phyloP scores from a whole-genome alignment of 2,888 invertebrate genomes.

The Clistopyga incitator region DNA sequence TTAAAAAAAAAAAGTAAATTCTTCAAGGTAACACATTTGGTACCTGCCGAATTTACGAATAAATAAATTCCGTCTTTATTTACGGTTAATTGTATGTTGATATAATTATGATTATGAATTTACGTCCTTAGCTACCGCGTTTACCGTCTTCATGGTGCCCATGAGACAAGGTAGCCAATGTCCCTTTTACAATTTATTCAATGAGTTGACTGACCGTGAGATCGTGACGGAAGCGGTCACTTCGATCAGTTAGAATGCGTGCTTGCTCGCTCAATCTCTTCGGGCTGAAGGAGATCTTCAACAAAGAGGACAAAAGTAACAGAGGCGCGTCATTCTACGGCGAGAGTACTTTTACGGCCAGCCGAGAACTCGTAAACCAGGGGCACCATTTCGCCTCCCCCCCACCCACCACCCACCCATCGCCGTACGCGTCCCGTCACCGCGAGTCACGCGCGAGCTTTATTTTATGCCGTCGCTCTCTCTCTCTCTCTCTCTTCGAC shows the following conservation, averaged over 20 bases:
- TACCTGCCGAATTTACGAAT: too few species aligned
- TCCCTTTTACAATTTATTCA: conserved; percentile 1
- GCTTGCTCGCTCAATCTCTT: conserved; percentile 34
- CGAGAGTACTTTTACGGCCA: conserved; percentile 65
- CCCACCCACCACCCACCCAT: too few species aligned
- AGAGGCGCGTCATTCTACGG: conserved; percentile 54
- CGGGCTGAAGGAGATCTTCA: conserved; percentile 23
- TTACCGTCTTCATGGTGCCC: too few species aligned
- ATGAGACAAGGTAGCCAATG: not conserved
- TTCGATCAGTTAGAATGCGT: conserved; percentile 53
- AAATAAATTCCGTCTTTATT: too few species aligned
- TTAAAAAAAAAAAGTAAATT: too few species aligned
- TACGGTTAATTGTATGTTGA: too few species aligned
- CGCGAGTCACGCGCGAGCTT: conserved; percentile 73
- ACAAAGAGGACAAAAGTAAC: conserved; percentile 47
- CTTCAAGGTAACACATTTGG: too few species aligned
- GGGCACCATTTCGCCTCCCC: conserved; percentile 62
- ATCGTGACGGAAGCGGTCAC: conserved; percentile 49
- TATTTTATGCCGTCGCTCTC: conserved; percentile 71
- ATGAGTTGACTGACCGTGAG: conserved; percentile 46
- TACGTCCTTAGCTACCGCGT: too few species aligned
- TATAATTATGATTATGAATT: too few species aligned
- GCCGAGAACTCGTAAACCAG: conserved; percentile 68
- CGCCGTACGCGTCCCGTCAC: conserved; percentile 69
- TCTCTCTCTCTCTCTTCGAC: conserved; percentile 39